Conservation (phyloP, 2,797 vertebrate genomes). For the Helicolenus hilgendorfi region DNA sequence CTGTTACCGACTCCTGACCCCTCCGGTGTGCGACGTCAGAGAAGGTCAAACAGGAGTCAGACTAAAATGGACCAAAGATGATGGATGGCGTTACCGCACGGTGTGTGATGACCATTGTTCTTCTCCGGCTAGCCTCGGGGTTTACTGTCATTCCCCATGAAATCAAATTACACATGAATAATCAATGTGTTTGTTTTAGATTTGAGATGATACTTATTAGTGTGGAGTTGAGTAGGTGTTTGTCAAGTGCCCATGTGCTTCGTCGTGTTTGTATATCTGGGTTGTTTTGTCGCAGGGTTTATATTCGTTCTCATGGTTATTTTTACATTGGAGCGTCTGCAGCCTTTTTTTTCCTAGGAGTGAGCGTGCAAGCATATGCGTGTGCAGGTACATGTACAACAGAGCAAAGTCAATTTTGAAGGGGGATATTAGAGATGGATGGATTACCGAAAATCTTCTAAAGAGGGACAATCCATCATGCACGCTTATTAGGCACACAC, state of each 20-base stretch:
- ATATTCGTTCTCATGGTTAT: conserved; percentile 53
- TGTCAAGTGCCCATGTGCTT: conserved; percentile 32
- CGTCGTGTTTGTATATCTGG: conserved; percentile 17
- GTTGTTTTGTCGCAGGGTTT: conserved; percentile 52
- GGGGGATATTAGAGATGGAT: conserved; percentile 88
- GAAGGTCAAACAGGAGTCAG: conserved; percentile 59
- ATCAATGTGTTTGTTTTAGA: conserved; percentile 58
- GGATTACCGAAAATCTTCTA: conserved; percentile 88
- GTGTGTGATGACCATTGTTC: conserved; percentile 37
- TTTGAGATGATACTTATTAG: conserved; percentile 36
- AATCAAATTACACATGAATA: conserved; percentile 58
- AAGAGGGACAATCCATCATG: conserved; percentile 88
- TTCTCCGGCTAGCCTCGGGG: conserved; percentile 17
- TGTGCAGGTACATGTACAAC: conserved; percentile 68
- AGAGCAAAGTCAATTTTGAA: conserved; percentile 84
- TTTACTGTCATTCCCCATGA: conserved; percentile 35
- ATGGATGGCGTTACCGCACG: conserved; percentile 43
- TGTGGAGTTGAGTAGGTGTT: conserved; percentile 27
- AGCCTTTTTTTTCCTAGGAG: background rate
- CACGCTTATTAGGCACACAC: conserved; percentile 86
- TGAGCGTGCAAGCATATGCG: background rate
- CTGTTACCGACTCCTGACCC: conserved; percentile 60
- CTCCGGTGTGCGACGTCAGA: conserved; percentile 43
- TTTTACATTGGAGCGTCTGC: conserved; percentile 40
- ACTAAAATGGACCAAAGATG: conserved; percentile 47